Percentiles rank a stretch among this genome's conserved stretches.
These are phyloP conservation scores for Apis cerana DNA, from an alignment of 1,140 invertebrate species.

Conservation along the genomic window DNA sequence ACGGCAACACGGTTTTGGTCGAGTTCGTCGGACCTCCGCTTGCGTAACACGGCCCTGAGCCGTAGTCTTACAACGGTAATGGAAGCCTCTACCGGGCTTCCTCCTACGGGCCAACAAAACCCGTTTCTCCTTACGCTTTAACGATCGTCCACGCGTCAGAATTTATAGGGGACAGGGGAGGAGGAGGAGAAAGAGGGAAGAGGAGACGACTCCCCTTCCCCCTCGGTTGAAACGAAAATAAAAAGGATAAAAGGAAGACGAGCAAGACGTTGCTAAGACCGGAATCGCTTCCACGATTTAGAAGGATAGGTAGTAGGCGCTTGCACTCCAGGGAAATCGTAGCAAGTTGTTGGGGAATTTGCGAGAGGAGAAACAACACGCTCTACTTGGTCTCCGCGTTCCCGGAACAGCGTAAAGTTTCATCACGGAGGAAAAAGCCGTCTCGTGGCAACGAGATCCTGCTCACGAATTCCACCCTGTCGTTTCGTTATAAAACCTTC, in stretches of 20 bases:
- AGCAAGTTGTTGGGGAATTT: neutral
- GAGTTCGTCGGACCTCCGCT: constrained; percentile 61
- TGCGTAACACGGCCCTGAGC: constrained; percentile 74
- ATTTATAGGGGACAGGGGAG: constrained; percentile 56
- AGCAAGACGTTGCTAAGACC: neutral
- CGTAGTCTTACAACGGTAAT: constrained; percentile 76
- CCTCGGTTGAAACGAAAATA: neutral
- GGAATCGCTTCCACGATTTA: neutral
- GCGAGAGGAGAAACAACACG: neutral
- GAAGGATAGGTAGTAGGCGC: too few relatives aligned
- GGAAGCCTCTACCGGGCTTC: constrained; percentile 71
- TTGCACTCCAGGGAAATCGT: constrained; percentile 31
- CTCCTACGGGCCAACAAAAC: constrained; percentile 69
- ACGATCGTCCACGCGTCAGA: constrained; percentile 69
- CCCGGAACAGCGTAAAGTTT: neutral
- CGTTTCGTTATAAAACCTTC: too few relatives aligned
- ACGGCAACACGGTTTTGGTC: constrained; percentile 43
- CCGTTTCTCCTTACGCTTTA: constrained; percentile 71
- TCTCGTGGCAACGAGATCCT: too few relatives aligned
- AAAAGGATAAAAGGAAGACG: neutral
- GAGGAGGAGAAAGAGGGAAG: too few relatives aligned
- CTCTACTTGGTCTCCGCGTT: neutral
- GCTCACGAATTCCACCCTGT: too few relatives aligned
- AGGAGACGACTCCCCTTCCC: neutral
- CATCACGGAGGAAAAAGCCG: neutral